A percentile compares a stretch with the other conserved stretches of the same genome.
These are phyloP conservation scores for Elgaria multicarinata DNA, from an alignment of 2,113 vertebrate species.

Conservation along the genomic window DNA sequence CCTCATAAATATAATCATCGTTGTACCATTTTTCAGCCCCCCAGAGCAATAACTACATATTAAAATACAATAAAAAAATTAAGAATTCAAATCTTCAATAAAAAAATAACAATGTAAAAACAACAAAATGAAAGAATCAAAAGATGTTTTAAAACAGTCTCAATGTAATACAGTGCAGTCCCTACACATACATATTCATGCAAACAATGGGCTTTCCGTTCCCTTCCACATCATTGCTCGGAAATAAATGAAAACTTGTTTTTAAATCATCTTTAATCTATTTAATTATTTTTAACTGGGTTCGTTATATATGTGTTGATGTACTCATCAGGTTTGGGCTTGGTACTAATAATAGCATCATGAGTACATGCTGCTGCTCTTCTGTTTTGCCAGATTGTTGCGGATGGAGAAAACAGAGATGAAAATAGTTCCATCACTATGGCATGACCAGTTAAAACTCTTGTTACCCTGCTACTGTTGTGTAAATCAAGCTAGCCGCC, in stretches of 20 bases:
- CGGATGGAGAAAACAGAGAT: not conserved
- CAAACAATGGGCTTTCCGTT: not conserved
- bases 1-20: not conserved
- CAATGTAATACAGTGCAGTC: not conserved
- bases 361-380: not conserved
- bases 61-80: not conserved
- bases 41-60: not conserved
- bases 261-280: not conserved
- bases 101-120: not conserved
- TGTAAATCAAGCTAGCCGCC: not conserved
- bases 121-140: not conserved
- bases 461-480: conserved; percentile 7
- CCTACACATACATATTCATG: not conserved
- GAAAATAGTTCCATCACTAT: conserved; percentile 19
- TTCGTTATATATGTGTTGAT: not conserved
- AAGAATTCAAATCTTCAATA: not conserved
- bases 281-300: not conserved
- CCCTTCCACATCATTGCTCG: not conserved
- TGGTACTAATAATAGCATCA: not conserved
- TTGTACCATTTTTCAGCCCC: not conserved
- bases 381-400: not conserved
- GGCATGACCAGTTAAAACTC: not conserved
- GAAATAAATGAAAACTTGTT: not conserved
- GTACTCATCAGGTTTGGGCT: not conserved
- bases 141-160: not conserved